Base-by-base conservation (phyloP, 2,113 vertebrate species). In the Cephalopholis sonnerati region DNA sequence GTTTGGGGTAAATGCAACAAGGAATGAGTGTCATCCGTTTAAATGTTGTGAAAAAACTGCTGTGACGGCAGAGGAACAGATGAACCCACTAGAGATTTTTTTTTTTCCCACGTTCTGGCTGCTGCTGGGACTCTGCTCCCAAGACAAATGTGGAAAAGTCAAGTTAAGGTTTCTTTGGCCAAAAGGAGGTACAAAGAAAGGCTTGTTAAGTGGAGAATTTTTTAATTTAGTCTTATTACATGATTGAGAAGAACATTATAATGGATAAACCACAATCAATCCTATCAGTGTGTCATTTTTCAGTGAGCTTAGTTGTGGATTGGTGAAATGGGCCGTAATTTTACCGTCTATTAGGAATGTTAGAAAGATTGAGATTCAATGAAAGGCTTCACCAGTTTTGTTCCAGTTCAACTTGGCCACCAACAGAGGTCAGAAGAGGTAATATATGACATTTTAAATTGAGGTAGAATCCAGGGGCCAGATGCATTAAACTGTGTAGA, bases 131-230 rank as follows among this genome's bases (percentile, higher is more conserved):
- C 66, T 53, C 5, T 48, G 27, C 44, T 70, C 22, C n/a, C 29
- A 51, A 55, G 44, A 61, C 50, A 16, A 65, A 82, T 75, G 55
- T 79, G 74, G 50, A 75, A 32, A 81, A 76, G 55, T 84, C 59
- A 18, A 7, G 12, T 41, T 50, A 36, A 63, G 29, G 41, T 51
- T 20, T 64, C 32, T 29, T 39, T 2, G 53, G 50, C 41, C 24
- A 22, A 24, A 24, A 0, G 1, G 24, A 68, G 39, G 51, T 7
- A 77, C 71, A 70, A 81, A 77, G 68, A 66, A 44, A 61, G 68
- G 17, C 8, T 62, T 74, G 66, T 76, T 67, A 51, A 22, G 20
- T 11, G 29, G 51, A 58, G 32, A 41, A 12, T 22, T 73, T 68
- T 62, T 41, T 75, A 7, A 53, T 79, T 68, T 53, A 53, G 41